Base-by-base conservation (phyloP, 2,888 invertebrate genomes). In the Pogonocherus hispidulus region DNA sequence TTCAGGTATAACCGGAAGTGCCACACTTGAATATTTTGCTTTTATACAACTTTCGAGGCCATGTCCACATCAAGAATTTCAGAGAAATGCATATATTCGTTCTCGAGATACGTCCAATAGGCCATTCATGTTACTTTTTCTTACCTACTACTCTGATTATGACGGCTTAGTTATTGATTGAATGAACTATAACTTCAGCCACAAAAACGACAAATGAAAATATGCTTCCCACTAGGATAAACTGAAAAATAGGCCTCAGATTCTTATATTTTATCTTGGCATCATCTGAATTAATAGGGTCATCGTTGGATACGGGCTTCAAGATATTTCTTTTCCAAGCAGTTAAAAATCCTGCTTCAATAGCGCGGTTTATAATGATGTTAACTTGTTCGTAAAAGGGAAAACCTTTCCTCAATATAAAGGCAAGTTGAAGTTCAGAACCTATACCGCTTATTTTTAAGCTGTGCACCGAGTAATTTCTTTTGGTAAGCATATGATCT, bases 121-220 rank as follows among this genome's bases (percentile, higher is more conserved):
- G n/a, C n/a, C n/a, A n/a, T n/a, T n/a, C n/a, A n/a, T n/a, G n/a
- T n/a, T n/a, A n/a, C n/a, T 19, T 32, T n/a, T n/a, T n/a, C n/a
- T n/a, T n/a, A n/a, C n/a, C n/a, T n/a, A n/a, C n/a, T n/a, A n/a
- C n/a, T n/a, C n/a, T n/a, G n/a, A n/a, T n/a, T n/a, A n/a, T n/a
- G n/a, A n/a, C n/a, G n/a, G n/a, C n/a, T n/a, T n/a, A n/a, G n/a
- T n/a, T n/a, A n/a, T n/a, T n/a, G n/a, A n/a, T n/a, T n/a, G n/a
- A n/a, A n/a, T n/a, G n/a, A n/a, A 82, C 18, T 81, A 72, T 62
- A 5, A 41, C n/a, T 41, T 41, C 41, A n/a, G 3, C 41, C 1
- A 41, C n/a, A 14, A 41, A 41, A 16, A 41, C 16, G 5, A 41
- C 14, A 16, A 14, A 41, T 5, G 41, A 41, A n/a, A 16, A 11